Evolutionary conservation across 1,140 invertebrate species (phyloP).

Genomic region (Druon quercuslanigerum): DNA sequence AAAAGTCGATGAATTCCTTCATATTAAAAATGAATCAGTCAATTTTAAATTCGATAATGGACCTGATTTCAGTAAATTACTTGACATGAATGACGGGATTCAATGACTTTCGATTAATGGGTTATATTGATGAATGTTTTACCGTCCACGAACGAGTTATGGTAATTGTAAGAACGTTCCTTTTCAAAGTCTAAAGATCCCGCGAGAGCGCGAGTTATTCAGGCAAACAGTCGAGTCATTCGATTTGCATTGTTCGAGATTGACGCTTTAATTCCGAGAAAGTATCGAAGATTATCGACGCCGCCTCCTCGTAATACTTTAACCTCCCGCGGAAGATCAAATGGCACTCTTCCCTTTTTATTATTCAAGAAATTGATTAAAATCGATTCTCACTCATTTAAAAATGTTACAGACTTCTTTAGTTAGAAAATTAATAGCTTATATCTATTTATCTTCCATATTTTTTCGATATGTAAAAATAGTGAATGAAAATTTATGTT

Average conservation of each 20-base stretch:
- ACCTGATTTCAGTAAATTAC: background rate
- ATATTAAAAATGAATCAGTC: background rate
- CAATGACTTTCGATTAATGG: constrained; percentile 23
- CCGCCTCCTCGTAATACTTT: constrained; percentile 35
- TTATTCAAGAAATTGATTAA: constrained; percentile 12
- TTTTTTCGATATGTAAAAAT: no score
- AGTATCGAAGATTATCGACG: constrained; percentile 45
- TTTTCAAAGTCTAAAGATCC: constrained; percentile 41
- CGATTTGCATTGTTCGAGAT: constrained; percentile 39
- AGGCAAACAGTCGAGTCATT: constrained; percentile 39
- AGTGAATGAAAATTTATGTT: no score
- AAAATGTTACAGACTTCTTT: background rate
- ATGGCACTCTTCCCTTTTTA: background rate
- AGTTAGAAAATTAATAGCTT: no score
- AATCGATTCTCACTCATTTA: constrained; percentile 13
- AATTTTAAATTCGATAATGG: background rate
- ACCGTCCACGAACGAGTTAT: constrained; percentile 47
- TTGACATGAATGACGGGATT: constrained; percentile 17
- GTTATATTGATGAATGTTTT: constrained; percentile 46
- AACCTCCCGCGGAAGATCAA: constrained; percentile 34
- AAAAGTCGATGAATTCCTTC: background rate
- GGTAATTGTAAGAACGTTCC: constrained; percentile 38
- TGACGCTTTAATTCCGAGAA: constrained; percentile 41
- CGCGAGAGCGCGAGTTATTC: constrained; percentile 34
- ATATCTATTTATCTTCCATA: no score